Evolutionary conservation across 1,140 invertebrate genomes (phyloP), one percentile per base, ranked within the genome.

Genomic region (Manduca sexta): DNA sequence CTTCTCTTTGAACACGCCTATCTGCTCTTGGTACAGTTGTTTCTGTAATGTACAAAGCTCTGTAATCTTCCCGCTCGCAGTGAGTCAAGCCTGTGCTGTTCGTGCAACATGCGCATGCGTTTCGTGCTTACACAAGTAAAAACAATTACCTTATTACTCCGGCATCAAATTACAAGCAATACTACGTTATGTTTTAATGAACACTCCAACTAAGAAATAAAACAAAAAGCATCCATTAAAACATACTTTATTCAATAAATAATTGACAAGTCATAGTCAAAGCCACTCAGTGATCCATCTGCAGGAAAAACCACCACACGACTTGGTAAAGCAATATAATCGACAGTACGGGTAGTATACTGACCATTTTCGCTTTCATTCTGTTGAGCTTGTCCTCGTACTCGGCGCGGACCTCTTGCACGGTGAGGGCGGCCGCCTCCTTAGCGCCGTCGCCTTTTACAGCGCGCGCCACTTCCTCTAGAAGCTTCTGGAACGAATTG

Each of bases 311-410:
- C 79, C 77, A 85, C 79, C 82, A 85, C 62, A 80, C 69, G 43
- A 83, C 56, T 61, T 85, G 82, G 67, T 83, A 83, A 40, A 76
- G 52, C 48, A 85, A 73, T 70, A 85, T 70, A 66, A 85, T 74
- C 35, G 74, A 70, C 67, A 85, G 63, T 68, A 83, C 52, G 58
- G 82, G 82, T 45, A 71, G 56, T 46, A 71, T 85, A 89, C 89
- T 87, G 80, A 91, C 90, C 89, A 92, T 91, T 89, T 90, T 91
- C 6, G 86, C 81, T 63, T 91, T 92, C 89, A 92, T 91, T 69
- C 89, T 87, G 51, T 89, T 89, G 54, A 92, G 74, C 75, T 92
- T 92, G 47, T 88, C 88, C 60, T 91, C 90, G 71, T 91, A 90
- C 57, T 91, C 89, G 5, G 85, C 79, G 12, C 89, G 78, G 11